These are phyloP conservation scores for Amiota mariae DNA, from an alignment of 2,888 invertebrate species.

Conservation along the genomic window DNA sequence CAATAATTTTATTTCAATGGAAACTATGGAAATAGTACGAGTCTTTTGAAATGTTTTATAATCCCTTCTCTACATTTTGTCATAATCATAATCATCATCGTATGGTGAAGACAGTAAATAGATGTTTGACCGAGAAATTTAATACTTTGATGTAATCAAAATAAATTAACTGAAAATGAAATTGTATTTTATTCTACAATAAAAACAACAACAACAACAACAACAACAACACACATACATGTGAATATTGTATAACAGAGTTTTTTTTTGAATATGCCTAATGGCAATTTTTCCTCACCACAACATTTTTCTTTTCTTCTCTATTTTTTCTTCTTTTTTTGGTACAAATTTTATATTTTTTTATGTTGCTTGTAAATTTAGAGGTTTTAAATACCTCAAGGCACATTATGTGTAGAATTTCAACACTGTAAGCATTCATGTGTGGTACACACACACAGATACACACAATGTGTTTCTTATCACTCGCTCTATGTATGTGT, in stretches of 20 bases:
- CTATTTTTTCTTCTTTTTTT: background rate
- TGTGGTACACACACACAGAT: background rate
- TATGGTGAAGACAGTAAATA: constrained; percentile 39
- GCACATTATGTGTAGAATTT: constrained; percentile 65
- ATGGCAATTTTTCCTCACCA: constrained; percentile 53
- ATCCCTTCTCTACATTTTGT: no score
- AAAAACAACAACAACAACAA: background rate
- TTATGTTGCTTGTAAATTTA: constrained; percentile 61
- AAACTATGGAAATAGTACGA: no score
- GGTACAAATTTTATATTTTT: background rate
- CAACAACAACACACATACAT: constrained; percentile 17
- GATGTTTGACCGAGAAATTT: constrained; percentile 49
- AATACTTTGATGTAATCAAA: constrained; percentile 65
- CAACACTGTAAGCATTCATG: constrained; percentile 61
- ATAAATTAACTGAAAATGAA: constrained; percentile 48
- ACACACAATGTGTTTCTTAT: constrained; percentile 45
- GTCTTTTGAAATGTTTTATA: no score
- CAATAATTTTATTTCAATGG: no score
- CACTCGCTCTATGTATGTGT: constrained; percentile 37
- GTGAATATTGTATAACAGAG: background rate
- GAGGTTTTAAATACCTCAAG: constrained; percentile 58
- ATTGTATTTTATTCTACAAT: background rate
- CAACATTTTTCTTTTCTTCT: constrained; percentile 32
- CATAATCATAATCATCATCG: no score
- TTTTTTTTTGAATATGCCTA: constrained; percentile 40